Percentiles rank a stretch among this genome's conserved stretches.
Conservation (phyloP, 2,797 vertebrate genomes). For the Chrysocyon brachyurus region DNA sequence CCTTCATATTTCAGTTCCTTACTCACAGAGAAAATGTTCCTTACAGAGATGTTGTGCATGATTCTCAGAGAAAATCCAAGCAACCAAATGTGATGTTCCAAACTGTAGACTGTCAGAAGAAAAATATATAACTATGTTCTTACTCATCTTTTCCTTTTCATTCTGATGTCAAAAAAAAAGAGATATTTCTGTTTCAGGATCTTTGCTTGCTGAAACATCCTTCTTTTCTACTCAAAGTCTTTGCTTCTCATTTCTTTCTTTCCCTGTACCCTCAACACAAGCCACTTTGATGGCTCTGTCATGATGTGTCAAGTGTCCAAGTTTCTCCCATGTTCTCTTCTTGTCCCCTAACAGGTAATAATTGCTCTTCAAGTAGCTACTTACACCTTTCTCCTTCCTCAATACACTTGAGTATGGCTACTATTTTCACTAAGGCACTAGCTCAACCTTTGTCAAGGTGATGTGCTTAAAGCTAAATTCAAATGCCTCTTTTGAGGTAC, state of each 20-base stretch:
- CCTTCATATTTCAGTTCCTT: not conserved
- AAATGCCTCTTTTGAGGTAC: not conserved
- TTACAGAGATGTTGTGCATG: not conserved
- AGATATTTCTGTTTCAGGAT: not conserved
- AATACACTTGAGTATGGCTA: not conserved
- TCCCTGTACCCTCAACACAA: not conserved
- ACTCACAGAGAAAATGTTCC: not conserved
- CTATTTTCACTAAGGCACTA: not conserved
- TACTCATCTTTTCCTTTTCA: not conserved
- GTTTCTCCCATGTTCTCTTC: not conserved
- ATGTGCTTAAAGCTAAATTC: not conserved
- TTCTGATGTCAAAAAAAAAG: not conserved
- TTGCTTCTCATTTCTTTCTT: not conserved
- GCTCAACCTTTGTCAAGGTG: not conserved
- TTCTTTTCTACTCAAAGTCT: not conserved
- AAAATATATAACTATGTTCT: not conserved
- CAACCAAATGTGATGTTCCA: not conserved
- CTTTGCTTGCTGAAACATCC: not conserved
- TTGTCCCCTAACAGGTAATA: not conserved
- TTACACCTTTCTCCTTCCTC: not conserved
- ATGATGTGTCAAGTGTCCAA: not conserved
- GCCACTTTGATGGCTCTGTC: not conserved
- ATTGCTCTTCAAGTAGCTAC: not conserved
- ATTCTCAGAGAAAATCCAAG: slow-evolving; percentile 21
- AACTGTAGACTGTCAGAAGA: not conserved